Evolutionary conservation across 2,888 invertebrate genomes (phyloP), one percentile per base, ranked within the genome.

Genomic region (Calliphora vomitoria): DNA sequence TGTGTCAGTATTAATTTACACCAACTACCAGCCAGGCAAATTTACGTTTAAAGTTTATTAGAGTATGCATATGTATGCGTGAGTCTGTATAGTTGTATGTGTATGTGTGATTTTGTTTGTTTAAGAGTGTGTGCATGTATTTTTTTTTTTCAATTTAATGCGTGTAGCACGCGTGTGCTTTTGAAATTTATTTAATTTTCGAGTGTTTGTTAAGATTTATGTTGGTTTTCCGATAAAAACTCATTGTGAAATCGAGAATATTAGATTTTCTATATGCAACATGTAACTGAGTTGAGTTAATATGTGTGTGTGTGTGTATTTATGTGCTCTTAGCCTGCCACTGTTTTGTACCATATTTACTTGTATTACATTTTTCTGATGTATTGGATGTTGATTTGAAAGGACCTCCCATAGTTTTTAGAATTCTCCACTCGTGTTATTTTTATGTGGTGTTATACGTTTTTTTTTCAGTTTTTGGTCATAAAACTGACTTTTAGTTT

Each of bases 171-270:
- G 88, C 86, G 88, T 85, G 47, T 66, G 80, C 76, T 87, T 71
- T 80, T 80, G 62, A 85, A 83, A 82, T 79, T 79, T 84, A 87
- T 87, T 87, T 87, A 78, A 87, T 85, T 87, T 82, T 87, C 69
- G 68, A 87, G 87, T 87, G 87, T 87, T 85, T 79, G 82, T 13
- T 74, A 82, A 85, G 87, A 87, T 87, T 87, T 87, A 87, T 87
- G 84, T 74, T 79, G 44, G 31, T 75, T 50, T 82, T 64, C 75
- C 78, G 76, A 87, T 84, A 85, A 62, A 81, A 78, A 15, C 72
- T 84, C 53, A 55, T 78, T 82, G 74, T 82, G 66, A 74, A 76
- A 80, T 81, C 15, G 83, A 87, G 80, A 81, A 74, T 85, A 80
- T 85, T 81, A 75, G 47, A 83, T 55, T 53, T 31, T 20, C 71